These are phyloP conservation scores for Calephelis virginiensis DNA, from an alignment of 1,140 invertebrate genomes.

Conservation along the genomic window DNA sequence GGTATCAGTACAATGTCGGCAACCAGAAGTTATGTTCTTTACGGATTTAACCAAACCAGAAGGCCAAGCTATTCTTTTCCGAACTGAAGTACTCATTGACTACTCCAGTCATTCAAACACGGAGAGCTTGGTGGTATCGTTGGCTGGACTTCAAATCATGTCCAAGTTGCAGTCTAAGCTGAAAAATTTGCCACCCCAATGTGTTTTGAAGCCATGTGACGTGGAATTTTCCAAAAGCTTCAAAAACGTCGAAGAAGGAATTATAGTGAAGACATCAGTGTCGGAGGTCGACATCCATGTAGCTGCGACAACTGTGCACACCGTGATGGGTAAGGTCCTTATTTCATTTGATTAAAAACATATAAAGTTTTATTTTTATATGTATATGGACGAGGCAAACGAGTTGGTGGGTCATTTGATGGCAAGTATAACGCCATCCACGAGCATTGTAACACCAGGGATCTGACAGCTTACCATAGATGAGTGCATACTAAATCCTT, in stretches of 20 bases:
- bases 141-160: conserved; percentile 84
- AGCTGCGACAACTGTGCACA: conserved; percentile 86
- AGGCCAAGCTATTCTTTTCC: conserved; percentile 85
- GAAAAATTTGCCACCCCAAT: conserved; percentile 75
- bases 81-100: conserved; percentile 86
- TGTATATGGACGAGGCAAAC: neutral
- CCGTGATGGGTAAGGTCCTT: conserved; percentile 75
- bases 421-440: no score
- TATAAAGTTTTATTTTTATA: neutral
- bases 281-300: conserved; percentile 86
- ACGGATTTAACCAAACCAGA: conserved; percentile 83
- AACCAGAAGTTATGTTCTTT: conserved; percentile 89
- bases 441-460: no score
- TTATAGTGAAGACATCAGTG: conserved; percentile 80
- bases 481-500: no score
- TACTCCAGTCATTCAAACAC: conserved; percentile 84
- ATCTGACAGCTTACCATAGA: no score
- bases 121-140: conserved; percentile 82
- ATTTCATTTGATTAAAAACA: neutral
- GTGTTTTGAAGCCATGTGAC: conserved; percentile 85
- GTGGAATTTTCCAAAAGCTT: conserved; percentile 84
- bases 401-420: no score
- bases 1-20: conserved; percentile 84
- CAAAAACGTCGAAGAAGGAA: conserved; percentile 81
- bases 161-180: conserved; percentile 77